These are phyloP conservation scores for Napeogenes inachia DNA, from an alignment of 2,888 invertebrate species.

Conservation along the genomic window DNA sequence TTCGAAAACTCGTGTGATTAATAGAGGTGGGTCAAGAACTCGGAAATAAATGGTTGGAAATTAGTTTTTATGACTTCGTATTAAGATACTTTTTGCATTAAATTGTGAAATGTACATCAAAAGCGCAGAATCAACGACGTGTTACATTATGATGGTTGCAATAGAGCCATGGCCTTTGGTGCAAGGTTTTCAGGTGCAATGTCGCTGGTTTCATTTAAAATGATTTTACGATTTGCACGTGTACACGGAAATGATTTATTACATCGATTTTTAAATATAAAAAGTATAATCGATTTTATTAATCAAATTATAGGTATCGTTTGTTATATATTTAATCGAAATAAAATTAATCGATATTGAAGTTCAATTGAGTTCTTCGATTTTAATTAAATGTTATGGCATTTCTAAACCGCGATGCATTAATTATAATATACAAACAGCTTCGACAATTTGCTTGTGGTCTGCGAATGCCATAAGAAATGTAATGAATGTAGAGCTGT, in stretches of 20 bases:
- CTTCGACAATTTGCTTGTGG: conserved; percentile 37
- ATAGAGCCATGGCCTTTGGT: conserved; percentile 20
- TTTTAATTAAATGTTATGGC: conserved; percentile 2
- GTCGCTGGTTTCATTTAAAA: conserved; percentile 16
- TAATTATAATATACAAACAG: conserved; percentile 34
- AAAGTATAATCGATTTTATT: no score
- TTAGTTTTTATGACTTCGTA: not conserved
- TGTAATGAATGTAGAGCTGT: conserved; percentile 1
- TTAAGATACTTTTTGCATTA: conserved; percentile 15
- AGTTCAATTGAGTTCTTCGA: conserved; percentile 2
- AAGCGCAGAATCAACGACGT: conserved; percentile 14
- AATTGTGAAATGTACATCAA: conserved; percentile 11
- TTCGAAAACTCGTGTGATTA: conserved; percentile 24
- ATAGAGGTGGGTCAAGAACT: conserved; percentile 19
- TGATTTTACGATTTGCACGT: conserved; percentile 3
- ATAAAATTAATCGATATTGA: not conserved
- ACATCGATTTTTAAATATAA: no score
- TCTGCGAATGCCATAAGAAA: conserved; percentile 30
- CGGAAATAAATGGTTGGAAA: conserved; percentile 2
- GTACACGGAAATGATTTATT: not conserved
- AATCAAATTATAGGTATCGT: no score
- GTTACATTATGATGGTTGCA: conserved; percentile 17
- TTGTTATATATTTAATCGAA: no score
- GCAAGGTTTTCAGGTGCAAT: conserved; percentile 28
- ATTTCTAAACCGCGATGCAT: conserved; percentile 7